phyloP scores from a whole-genome alignment of 53 echinoderm and acorn worm species.

The Holothuria scabra region DNA sequence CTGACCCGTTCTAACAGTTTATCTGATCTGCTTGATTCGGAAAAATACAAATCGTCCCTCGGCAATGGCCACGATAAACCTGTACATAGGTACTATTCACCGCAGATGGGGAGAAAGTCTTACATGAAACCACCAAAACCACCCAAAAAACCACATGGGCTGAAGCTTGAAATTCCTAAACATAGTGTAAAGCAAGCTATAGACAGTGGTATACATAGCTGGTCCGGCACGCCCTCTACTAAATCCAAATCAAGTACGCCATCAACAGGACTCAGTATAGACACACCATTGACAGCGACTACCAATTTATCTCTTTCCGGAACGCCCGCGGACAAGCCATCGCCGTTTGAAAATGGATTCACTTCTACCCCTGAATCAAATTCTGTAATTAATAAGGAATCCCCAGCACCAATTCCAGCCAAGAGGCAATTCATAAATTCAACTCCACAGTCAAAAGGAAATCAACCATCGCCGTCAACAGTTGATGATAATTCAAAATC shows the following conservation, averaged over 20 bases:
- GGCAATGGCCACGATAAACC: constrained; percentile 8
- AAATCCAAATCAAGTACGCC: constrained; percentile 23
- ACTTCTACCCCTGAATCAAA: no score
- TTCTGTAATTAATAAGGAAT: background rate
- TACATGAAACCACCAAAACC: constrained; percentile 34
- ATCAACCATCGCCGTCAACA: no score
- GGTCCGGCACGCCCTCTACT: constrained; percentile 24
- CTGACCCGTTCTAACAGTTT: constrained; percentile 21
- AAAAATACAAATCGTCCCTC: background rate
- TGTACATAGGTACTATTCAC: constrained; percentile 24
- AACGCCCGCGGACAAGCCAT: background rate
- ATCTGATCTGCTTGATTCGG: background rate
- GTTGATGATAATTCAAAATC: background rate
- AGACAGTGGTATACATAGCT: constrained; percentile 32
- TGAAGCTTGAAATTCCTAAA: constrained; percentile 32
- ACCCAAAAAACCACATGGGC: constrained; percentile 30
- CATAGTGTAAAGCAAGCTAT: background rate
- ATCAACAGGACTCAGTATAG: background rate
- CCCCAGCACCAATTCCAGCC: background rate
- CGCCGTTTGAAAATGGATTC: background rate
- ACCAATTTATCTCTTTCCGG: background rate
- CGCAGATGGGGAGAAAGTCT: constrained; percentile 42
- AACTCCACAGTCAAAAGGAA: background rate
- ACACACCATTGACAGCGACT: background rate
- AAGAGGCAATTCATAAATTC: background rate